These are phyloP conservation scores for Porites lutea DNA, from an alignment of 64 coral and sea anemone species.

Conservation along the genomic window DNA sequence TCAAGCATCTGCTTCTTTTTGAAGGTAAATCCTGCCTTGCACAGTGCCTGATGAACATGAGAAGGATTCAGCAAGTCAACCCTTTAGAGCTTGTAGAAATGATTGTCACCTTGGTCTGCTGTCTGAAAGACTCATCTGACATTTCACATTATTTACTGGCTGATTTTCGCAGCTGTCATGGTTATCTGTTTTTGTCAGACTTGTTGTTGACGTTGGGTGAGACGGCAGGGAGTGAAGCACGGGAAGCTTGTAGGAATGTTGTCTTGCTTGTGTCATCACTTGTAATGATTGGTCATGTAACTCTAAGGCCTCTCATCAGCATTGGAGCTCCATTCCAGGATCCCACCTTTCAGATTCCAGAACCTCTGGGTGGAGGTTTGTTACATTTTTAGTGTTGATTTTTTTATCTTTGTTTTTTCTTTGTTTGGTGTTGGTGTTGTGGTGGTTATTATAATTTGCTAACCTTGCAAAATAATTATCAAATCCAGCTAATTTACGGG, in stretches of 20 bases:
- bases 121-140: constrained; percentile 87
- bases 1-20: background rate
- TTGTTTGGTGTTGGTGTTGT: too few relatives aligned
- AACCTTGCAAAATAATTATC: too few relatives aligned
- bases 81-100: constrained; percentile 96
- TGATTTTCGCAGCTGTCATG: constrained; percentile 93
- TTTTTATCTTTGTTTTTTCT: too few relatives aligned
- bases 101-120: constrained; percentile 90
- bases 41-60: constrained; percentile 93
- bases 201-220: constrained; percentile 87
- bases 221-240: constrained; percentile 70
- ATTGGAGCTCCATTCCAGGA: constrained; percentile 98
- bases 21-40: constrained; percentile 90
- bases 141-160: constrained; percentile 82
- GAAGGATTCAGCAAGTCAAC: constrained; percentile 71
- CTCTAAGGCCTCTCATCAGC: constrained; percentile 83
- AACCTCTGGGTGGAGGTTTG: constrained; percentile 87
- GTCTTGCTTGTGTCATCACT: constrained; percentile 81
- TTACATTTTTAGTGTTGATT: background rate
- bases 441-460: too few relatives aligned
- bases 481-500: too few relatives aligned
- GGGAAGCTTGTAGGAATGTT: constrained; percentile 87
- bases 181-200: constrained; percentile 89
- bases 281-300: constrained; percentile 91
- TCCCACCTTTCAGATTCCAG: constrained; percentile 85